phyloP scores from a whole-genome alignment of 2,113 vertebrate species.

The Nettapus auritus region DNA sequence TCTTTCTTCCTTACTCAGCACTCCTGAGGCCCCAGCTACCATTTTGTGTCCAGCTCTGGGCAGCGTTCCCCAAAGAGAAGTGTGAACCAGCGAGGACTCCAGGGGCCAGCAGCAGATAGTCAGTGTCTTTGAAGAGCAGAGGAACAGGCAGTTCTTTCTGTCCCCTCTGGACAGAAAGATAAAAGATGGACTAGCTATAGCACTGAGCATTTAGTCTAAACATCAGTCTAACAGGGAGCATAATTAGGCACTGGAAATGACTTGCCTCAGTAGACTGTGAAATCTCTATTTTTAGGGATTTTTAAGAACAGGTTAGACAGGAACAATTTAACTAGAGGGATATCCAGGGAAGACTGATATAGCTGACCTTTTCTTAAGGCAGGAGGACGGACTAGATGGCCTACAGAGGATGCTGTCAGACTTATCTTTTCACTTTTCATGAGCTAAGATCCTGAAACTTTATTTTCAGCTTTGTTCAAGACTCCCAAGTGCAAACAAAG shows the following conservation, averaged over 20 bases:
- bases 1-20: not conserved
- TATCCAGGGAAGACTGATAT: not conserved
- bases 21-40: not conserved
- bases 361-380: not conserved
- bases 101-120: not conserved
- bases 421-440: not conserved
- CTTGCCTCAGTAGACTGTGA: not conserved
- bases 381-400: not conserved
- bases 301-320: not conserved
- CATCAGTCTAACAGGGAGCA: accelerated
- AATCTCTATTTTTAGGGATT: not conserved
- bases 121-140: not conserved
- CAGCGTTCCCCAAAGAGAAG: not conserved
- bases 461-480: not conserved
- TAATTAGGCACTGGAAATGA: not conserved
- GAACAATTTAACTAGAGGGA: not conserved
- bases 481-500: not conserved
- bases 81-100: not conserved
- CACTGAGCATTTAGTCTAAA: not conserved
- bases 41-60: not conserved
- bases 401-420: not conserved
- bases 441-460: not conserved
- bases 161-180: not conserved
- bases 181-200: not conserved
- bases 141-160: not conserved